Base-by-base conservation (phyloP, 2,113 vertebrate species). In the Eptesicus fuscus region DNA sequence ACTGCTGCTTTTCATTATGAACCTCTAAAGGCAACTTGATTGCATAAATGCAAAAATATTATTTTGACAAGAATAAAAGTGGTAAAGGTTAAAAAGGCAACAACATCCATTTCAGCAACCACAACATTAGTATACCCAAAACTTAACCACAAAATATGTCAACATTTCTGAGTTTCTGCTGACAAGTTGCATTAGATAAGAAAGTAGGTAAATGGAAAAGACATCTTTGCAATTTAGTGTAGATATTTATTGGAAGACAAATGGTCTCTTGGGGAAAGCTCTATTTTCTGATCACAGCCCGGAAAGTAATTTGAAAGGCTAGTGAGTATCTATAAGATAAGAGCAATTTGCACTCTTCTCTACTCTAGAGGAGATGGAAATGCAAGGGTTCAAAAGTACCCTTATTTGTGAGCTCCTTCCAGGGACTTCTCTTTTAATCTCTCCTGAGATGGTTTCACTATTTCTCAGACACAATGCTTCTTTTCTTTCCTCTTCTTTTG, bases 41-140 rank as follows among this genome's bases (percentile, higher is more conserved):
- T 82, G 37, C 6, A 8, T 47, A 73, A 89, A 89, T 2, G 1
- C 37, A 5, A 82, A 78, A 51, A 28, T 61, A 63, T 77, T 83
- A 82, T 85, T 95, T 86, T 70, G 69, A 71, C 42, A 93, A 93
- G 42, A 67, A 71, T 28, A 56, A 59, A 90, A 93, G 14, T 42
- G 12, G 14, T 73, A 73, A 73, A 40, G 47, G 10, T 88, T 85
- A 71, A 49, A 77, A 93, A 86, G 90, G 35, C 25, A 96, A 18
- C 42, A 85, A 14, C n/a, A 84, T 53, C 49, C 56, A 16, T 83
- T 91, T 49, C 80, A 96, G 70, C 10, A 30, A 63, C 53, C 42
- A 35, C 42, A 44, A 40, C 23, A 42, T 59, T 47, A 67, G 25
- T 32, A 42, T 32, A 71, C 5, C 10, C 59, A 59, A 89, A 79